phyloP scores from a whole-genome alignment of 2,113 vertebrate species.

The Peromyscus polionotus region DNA sequence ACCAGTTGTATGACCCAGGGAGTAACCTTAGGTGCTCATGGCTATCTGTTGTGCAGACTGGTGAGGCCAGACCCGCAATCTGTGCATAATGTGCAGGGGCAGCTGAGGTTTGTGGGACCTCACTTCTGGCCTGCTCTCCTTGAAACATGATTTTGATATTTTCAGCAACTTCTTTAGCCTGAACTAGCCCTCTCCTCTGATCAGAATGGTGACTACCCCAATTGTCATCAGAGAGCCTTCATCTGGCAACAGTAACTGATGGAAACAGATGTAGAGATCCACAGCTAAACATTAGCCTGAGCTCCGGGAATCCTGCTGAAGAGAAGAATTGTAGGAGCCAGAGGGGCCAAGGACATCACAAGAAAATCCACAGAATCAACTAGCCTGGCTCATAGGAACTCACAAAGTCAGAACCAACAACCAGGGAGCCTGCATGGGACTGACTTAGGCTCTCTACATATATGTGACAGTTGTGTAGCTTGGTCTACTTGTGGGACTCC shows the following conservation, averaged over 20 bases:
- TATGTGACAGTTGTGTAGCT: not conserved
- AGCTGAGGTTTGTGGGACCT: not conserved
- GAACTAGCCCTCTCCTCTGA: not conserved
- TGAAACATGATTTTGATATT: slow-evolving; percentile 18
- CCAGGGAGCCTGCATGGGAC: not conserved
- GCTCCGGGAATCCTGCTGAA: not conserved
- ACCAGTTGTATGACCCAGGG: not conserved
- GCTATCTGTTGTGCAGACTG: not conserved
- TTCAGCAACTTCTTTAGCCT: slow-evolving; percentile 24
- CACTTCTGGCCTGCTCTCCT: not conserved
- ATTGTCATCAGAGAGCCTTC: not conserved
- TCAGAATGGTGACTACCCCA: not conserved
- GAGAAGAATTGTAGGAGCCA: not conserved
- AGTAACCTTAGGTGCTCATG: not conserved
- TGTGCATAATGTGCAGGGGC: not conserved
- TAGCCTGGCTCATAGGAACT: not conserved
- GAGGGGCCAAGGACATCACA: not conserved
- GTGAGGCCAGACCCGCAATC: not conserved
- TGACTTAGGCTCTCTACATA: not conserved
- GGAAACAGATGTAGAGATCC: not conserved
- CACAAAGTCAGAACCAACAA: not conserved
- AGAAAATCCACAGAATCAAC: not conserved
- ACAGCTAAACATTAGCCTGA: not conserved
- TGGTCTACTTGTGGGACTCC: not conserved
- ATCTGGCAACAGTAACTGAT: not conserved